A percentile compares a stretch with the other conserved stretches of the same genome.
Conservation (phyloP, 1,140 invertebrate genomes). For the Grapholita molesta region DNA sequence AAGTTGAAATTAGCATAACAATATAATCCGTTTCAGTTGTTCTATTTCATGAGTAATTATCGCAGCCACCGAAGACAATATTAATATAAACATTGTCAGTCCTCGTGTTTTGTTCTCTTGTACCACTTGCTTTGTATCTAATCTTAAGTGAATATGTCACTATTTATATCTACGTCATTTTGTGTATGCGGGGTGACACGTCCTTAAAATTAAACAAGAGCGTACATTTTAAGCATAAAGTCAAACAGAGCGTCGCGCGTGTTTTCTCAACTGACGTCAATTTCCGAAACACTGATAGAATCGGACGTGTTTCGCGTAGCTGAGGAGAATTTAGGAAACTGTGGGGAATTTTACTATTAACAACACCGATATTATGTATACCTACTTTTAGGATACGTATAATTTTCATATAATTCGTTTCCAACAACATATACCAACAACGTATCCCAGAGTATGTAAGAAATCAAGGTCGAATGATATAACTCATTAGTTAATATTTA, state of each 20-base stretch:
- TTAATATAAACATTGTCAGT: too few species aligned
- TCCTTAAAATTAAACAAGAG: background rate
- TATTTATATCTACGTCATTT: background rate
- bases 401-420: too few species aligned
- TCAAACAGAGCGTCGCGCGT: background rate
- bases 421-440: background rate
- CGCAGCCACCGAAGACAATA: too few species aligned
- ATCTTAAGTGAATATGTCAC: too few species aligned
- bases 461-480: background rate
- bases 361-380: too few species aligned
- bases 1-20: too few species aligned
- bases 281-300: background rate
- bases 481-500: too few species aligned
- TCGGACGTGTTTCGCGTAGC: background rate
- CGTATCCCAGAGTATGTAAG: background rate
- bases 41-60: too few species aligned
- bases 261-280: background rate
- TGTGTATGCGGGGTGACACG: background rate
- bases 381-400: background rate
- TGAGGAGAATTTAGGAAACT: background rate
- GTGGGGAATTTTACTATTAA: too few species aligned
- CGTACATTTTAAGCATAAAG: background rate
- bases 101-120: too few species aligned
- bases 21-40: too few species aligned
- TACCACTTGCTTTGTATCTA: too few species aligned